Percentiles rank a stretch among this genome's conserved stretches.
These are phyloP conservation scores for Psilopsiagon aymara DNA, from an alignment of 2,113 vertebrate genomes.

Conservation along the genomic window DNA sequence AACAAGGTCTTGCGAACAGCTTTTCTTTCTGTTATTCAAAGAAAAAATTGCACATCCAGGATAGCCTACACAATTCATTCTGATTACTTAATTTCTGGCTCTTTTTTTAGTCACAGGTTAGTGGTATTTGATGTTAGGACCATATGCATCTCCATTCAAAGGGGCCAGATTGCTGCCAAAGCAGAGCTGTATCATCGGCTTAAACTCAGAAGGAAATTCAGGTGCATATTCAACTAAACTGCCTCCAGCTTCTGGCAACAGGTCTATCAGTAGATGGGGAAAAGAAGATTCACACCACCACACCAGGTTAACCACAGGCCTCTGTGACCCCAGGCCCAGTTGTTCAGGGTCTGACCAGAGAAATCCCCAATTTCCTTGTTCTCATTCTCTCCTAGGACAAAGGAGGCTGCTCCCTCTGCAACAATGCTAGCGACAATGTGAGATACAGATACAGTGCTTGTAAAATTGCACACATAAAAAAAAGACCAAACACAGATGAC, in stretches of 20 bases:
- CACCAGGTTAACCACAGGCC: fast-evolving
- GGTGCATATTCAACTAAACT: neutral
- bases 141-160: neutral
- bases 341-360: neutral
- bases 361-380: neutral
- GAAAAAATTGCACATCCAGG: neutral
- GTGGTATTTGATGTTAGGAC: neutral
- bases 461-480: neutral
- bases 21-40: neutral
- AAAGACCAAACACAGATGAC: neutral
- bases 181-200: neutral
- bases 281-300: neutral
- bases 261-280: neutral
- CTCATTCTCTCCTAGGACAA: neutral
- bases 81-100: neutral
- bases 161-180: neutral
- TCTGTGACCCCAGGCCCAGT: neutral
- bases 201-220: neutral
- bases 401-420: neutral
- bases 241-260: neutral
- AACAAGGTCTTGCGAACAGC: neutral
- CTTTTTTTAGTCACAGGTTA: neutral
- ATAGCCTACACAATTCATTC: neutral
- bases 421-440: neutral
- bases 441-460: neutral